phyloP scores from a whole-genome alignment of 1,140 invertebrate species.

The Drosophila subpulchrella region DNA sequence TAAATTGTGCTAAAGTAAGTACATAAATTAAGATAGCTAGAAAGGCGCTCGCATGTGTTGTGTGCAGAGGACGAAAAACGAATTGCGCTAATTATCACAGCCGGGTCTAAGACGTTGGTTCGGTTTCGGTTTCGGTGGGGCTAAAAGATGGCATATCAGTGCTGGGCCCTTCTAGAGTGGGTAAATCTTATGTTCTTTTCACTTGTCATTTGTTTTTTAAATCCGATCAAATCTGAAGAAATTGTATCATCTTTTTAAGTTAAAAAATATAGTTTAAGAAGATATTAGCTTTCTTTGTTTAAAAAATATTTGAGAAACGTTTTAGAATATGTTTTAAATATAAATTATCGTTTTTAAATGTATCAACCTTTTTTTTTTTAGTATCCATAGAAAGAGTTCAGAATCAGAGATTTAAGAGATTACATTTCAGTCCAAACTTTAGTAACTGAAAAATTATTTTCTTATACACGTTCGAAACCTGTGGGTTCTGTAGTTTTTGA shows the following conservation, averaged over 20 bases:
- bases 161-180: slow-evolving; percentile 1
- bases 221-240: too few relatives aligned
- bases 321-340: too few relatives aligned
- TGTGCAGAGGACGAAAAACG: slow-evolving; percentile 54
- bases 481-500: too few relatives aligned
- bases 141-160: slow-evolving; percentile 23
- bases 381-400: too few relatives aligned
- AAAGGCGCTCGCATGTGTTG: slow-evolving; percentile 36
- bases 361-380: too few relatives aligned
- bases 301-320: background rate
- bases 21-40: slow-evolving; percentile 41
- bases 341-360: too few relatives aligned
- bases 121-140: slow-evolving; percentile 68
- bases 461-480: too few relatives aligned
- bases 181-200: background rate
- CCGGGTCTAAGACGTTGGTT: slow-evolving; percentile 79
- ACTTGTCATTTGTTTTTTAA: too few relatives aligned
- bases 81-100: slow-evolving; percentile 82
- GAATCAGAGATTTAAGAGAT: too few relatives aligned
- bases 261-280: background rate
- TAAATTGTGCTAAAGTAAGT: slow-evolving; percentile 51
- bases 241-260: too few relatives aligned
- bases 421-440: too few relatives aligned
- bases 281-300: background rate
- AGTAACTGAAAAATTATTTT: too few relatives aligned